These are phyloP conservation scores for Gambusia holbrooki DNA, from an alignment of 2,113 vertebrate genomes.

Conservation along the genomic window DNA sequence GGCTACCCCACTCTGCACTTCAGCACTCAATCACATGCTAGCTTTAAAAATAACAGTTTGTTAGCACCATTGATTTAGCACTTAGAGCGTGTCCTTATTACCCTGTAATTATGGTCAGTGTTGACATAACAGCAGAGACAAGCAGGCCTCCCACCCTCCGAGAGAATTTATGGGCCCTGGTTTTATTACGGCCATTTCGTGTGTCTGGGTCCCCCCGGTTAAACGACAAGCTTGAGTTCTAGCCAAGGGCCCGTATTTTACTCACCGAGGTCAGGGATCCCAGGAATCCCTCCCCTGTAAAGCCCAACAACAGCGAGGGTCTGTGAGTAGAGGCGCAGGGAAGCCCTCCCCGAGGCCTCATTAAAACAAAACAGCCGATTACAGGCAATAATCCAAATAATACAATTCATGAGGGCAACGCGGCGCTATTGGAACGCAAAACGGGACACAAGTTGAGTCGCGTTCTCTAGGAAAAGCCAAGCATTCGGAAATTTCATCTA, in stretches of 20 bases:
- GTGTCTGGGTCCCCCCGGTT: slow-evolving; percentile 76
- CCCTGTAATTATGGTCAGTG: slow-evolving; percentile 84
- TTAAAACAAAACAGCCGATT: slow-evolving; percentile 75
- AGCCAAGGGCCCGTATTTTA: slow-evolving; percentile 82
- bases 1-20: slow-evolving; percentile 75
- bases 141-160: slow-evolving; percentile 72
- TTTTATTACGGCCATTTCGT: slow-evolving; percentile 82
- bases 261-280: slow-evolving; percentile 78
- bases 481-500: slow-evolving; percentile 38
- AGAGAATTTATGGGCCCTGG: slow-evolving; percentile 81
- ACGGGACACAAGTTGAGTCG: slow-evolving; percentile 43
- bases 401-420: slow-evolving; percentile 60
- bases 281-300: slow-evolving; percentile 68
- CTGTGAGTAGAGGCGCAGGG: slow-evolving; percentile 44
- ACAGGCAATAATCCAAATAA: slow-evolving; percentile 70
- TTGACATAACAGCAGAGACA: slow-evolving; percentile 83
- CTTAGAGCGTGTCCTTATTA: slow-evolving; percentile 83
- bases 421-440: slow-evolving; percentile 44
- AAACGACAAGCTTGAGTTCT: slow-evolving; percentile 76
- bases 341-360: slow-evolving; percentile 71
- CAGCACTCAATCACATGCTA: slow-evolving; percentile 79
- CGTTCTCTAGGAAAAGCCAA: slow-evolving; percentile 39
- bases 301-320: slow-evolving; percentile 48
- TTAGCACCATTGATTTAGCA: slow-evolving; percentile 86
- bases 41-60: slow-evolving; percentile 84